Percentiles rank a stretch among this genome's conserved stretches.
These are phyloP conservation scores for Petrosia ficiformis DNA, from an alignment of 37 sponge, comb jelly and placozoan genomes.

Conservation along the genomic window DNA sequence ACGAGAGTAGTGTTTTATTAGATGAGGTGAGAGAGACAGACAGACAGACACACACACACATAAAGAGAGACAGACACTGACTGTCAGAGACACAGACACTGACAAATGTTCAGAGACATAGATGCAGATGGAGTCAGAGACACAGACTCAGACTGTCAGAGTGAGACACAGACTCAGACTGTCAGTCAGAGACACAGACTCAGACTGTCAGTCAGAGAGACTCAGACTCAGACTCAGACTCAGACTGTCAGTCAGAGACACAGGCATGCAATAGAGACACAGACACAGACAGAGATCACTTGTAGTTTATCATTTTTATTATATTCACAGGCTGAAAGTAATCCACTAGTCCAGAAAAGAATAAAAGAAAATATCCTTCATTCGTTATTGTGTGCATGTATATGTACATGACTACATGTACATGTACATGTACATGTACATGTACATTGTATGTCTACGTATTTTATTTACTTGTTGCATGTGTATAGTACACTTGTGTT, in stretches of 20 bases:
- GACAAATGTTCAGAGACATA: neutral
- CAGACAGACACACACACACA: neutral
- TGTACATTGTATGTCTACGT: too few relatives aligned
- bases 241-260: neutral
- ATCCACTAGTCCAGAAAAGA: constrained; percentile 49
- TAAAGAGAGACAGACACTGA: neutral
- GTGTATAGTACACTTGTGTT: too few relatives aligned
- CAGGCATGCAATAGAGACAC: too few relatives aligned
- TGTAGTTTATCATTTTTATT: neutral
- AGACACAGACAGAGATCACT: neutral
- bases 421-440: too few relatives aligned
- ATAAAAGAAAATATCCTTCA: constrained; percentile 34
- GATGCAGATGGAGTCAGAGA: too few relatives aligned
- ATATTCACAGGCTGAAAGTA: constrained; percentile 46
- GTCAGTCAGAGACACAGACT: neutral
- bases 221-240: neutral
- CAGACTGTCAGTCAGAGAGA: neutral
- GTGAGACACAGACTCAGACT: neutral
- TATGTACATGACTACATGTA: too few relatives aligned
- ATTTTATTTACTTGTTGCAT: too few relatives aligned
- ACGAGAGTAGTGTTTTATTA: constrained; percentile 22
- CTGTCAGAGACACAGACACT: constrained; percentile 6
- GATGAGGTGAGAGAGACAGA: constrained; percentile 8
- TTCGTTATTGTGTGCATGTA: neutral
- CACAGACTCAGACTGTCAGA: neutral